Evolutionary conservation across 2,113 vertebrate species (phyloP), one percentile per base, ranked within the genome.

Genomic region (Seriola quinqueradiata): DNA sequence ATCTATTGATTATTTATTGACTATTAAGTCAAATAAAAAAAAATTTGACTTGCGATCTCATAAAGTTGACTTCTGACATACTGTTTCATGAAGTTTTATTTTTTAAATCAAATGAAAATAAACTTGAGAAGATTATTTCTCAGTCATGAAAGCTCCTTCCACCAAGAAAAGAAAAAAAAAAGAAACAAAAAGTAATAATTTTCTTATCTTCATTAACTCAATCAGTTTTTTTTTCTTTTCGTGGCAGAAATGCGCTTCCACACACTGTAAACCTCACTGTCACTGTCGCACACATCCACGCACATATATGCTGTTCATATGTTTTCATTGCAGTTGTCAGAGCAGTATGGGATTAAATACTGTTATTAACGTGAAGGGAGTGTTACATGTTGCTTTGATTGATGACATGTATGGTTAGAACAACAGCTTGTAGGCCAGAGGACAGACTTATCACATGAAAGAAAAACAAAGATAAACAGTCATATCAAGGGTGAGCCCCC

Each of bases 341-440:
- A 32, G 34, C 67, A 65, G 25, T 70, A 57, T 58, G 19, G 38
- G 25, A 65, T 84, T 71, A 65, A 80, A 87, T 64, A 7, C 14
- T 4, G 70, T 87, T 86, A 83, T 92, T 87, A 86, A 87, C 89
- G 76, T 68, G 70, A 73, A 59, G 81, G 86, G 79, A 90, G 82
- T 44, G 71, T 59, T 86, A 52, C 81, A 79, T 32, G 77, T 61
- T 67, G 54, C 71, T 32, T 16, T 90, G 88, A 92, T 63, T 76
- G 75, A 92, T 88, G 81, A 75, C 64, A 54, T 75, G 70, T 40
- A 17, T 10, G 55, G 78, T 65, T 74, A 72, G 79, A 86, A 77
- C 81, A 92, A 79, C 86, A 91, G 66, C 42, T 77, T 55, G n/a
- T 38, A 44, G 86, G 83, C 84, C 85, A 77, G 67, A 73, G 84